Evolutionary conservation across 2,113 vertebrate genomes (phyloP).

Genomic region (Hoplias malabaricus): DNA sequence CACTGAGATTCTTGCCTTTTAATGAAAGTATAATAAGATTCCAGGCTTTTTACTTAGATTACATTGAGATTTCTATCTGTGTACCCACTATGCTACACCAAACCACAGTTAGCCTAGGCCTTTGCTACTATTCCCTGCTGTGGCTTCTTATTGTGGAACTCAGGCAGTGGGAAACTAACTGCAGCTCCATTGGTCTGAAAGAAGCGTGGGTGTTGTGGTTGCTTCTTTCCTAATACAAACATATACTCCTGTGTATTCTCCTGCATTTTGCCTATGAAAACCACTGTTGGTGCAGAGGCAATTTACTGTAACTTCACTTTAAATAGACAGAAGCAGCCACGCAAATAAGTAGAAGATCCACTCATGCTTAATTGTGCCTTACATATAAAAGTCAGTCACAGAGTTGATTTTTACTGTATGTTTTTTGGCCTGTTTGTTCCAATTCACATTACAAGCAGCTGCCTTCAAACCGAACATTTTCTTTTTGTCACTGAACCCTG

Average conservation of each 20-base stretch:
- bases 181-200: neutral
- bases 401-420: neutral
- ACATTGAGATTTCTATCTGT: too few relatives aligned
- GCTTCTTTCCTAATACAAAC: conserved; percentile 6
- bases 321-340: neutral
- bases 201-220: neutral
- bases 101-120: neutral
- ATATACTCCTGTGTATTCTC: conserved; percentile 14
- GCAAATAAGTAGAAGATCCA: neutral
- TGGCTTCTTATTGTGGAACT: neutral
- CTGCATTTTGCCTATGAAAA: neutral
- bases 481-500: conserved; percentile 45
- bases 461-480: conserved; percentile 1
- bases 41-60: too few relatives aligned
- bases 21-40: too few relatives aligned
- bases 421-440: neutral
- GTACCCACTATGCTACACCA: too few relatives aligned
- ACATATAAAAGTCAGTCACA: neutral
- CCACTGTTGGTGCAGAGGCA: neutral
- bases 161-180: neutral
- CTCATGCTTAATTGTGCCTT: neutral
- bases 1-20: too few relatives aligned
- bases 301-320: conserved; percentile 18
- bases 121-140: neutral
- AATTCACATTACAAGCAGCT: conserved; percentile 2